Conservation (phyloP, 2,113 vertebrate species). For the Zosterops pallidus region DNA sequence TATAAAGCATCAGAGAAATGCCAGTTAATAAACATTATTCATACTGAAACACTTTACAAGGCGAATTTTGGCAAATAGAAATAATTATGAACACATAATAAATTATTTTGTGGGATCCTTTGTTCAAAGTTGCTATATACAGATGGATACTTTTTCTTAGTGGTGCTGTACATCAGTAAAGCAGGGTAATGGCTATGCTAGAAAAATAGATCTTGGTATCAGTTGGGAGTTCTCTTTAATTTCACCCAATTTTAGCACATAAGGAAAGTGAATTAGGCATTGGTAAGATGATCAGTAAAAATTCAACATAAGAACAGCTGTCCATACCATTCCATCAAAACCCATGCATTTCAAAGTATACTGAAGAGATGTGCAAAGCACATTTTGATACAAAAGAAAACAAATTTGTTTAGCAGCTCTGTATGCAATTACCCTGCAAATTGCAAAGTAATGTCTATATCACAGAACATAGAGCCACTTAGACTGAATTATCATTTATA, state of each 20-base stretch:
- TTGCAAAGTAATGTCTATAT: constrained; percentile 32
- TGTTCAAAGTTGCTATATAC: neutral
- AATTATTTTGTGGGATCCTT: neutral
- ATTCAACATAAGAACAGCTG: neutral
- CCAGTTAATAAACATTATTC: constrained; percentile 5
- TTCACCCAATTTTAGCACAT: constrained; percentile 60
- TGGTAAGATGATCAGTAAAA: constrained; percentile 56
- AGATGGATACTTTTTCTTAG: neutral
- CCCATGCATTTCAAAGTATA: neutral
- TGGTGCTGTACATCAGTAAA: neutral
- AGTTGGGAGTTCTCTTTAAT: constrained; percentile 44
- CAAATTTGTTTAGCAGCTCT: constrained; percentile 43
- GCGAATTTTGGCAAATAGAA: neutral
- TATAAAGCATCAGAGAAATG: constrained; percentile 2
- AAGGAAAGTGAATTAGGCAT: constrained; percentile 59
- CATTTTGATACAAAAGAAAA: constrained; percentile 36
- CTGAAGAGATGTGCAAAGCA: neutral
- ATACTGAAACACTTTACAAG: constrained; percentile 12
- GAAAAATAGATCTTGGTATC: neutral
- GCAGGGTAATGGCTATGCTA: neutral
- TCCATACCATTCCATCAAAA: neutral
- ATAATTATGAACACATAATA: neutral
- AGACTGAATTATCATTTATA: constrained; percentile 38
- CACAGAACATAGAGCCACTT: constrained; percentile 31
- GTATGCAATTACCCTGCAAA: constrained; percentile 46